Conservation (phyloP, 2,888 invertebrate genomes). For the Lepidocyrtinus sp. region DNA sequence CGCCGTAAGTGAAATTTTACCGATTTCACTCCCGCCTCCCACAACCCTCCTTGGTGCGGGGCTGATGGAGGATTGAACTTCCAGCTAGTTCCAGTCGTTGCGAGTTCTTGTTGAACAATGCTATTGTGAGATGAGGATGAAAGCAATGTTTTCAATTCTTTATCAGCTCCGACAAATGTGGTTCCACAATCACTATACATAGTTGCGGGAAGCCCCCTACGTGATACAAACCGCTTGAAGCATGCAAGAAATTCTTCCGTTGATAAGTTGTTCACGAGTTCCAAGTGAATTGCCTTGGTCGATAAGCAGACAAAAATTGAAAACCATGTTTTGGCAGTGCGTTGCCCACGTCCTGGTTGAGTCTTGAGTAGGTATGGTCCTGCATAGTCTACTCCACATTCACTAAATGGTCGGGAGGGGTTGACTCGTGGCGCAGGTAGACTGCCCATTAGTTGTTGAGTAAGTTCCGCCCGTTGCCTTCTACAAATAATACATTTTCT, state of each 20-base stretch:
- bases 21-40: constrained; percentile 71
- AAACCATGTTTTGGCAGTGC: constrained; percentile 4
- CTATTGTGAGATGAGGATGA: background rate
- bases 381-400: constrained; percentile 17
- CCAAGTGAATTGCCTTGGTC: constrained; percentile 62
- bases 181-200: constrained; percentile 71
- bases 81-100: constrained; percentile 69
- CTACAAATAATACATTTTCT: constrained; percentile 15
- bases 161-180: constrained; percentile 58
- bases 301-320: constrained; percentile 35
- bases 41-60: constrained; percentile 71
- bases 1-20: constrained; percentile 71
- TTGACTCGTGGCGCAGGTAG: constrained; percentile 14
- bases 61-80: constrained; percentile 71
- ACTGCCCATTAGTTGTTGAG: constrained; percentile 25
- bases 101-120: constrained; percentile 10
- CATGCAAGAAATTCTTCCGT: constrained; percentile 71
- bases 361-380: constrained; percentile 25
- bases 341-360: background rate
- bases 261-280: constrained; percentile 70
- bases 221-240: constrained; percentile 70
- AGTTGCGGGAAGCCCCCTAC: constrained; percentile 69
- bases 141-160: constrained; percentile 59
- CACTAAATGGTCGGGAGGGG: constrained; percentile 10
- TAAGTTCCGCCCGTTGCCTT: background rate